Percentiles rank a stretch among this genome's conserved stretches.
Conservation (phyloP, 1,140 invertebrate genomes). For the Aphaenogaster rudis region DNA sequence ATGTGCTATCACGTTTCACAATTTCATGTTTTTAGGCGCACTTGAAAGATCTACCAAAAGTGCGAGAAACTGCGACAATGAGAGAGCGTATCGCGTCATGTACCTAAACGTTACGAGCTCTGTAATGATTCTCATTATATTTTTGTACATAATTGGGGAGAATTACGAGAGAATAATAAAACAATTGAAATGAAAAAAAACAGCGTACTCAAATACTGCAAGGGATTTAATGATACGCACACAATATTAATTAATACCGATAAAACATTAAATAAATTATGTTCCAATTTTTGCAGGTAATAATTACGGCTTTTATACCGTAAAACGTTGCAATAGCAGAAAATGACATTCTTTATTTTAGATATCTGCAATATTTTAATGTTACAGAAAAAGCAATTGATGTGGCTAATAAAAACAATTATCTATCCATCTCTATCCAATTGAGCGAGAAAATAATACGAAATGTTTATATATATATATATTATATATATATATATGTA, state of each 20-base stretch:
- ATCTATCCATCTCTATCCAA: no score
- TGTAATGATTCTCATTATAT: slow-evolving; percentile 84
- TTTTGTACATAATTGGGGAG: slow-evolving; percentile 84
- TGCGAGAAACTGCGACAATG: slow-evolving; percentile 47
- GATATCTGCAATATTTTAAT: no score
- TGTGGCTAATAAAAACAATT: no score
- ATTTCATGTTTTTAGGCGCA: slow-evolving; percentile 43
- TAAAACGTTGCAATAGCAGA: no score
- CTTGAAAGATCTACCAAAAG: slow-evolving; percentile 39
- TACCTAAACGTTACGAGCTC: slow-evolving; percentile 80
- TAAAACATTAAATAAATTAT: no score
- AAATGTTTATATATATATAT: no score
- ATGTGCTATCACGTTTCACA: slow-evolving; percentile 48
- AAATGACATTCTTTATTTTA: no score
- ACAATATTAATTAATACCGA: neutral
- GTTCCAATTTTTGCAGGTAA: no score
- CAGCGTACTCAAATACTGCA: neutral
- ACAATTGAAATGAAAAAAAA: slow-evolving; percentile 68
- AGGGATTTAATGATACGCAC: neutral
- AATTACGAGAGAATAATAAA: slow-evolving; percentile 80
- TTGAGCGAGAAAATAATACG: no score
- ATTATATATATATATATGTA: no score
- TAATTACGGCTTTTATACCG: no score
- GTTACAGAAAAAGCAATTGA: no score
- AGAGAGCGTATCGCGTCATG: slow-evolving; percentile 70